Conservation (phyloP, 2,888 invertebrate species). For the Callinectes sapidus region DNA sequence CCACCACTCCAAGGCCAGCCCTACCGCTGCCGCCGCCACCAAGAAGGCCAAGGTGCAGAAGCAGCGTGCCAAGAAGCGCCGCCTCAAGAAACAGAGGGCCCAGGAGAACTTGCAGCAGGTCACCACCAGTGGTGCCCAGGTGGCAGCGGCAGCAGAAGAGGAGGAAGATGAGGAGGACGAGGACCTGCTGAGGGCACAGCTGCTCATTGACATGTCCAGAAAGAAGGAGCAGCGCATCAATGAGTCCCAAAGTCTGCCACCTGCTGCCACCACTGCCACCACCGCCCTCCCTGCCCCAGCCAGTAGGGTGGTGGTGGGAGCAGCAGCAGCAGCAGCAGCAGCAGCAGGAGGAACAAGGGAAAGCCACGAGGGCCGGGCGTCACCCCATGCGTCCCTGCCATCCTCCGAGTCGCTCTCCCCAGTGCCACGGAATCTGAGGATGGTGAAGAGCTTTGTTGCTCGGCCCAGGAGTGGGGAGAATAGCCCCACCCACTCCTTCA, state of each 20-base stretch:
- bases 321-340: too few relatives aligned
- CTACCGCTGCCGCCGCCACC: not conserved
- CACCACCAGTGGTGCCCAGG: not conserved
- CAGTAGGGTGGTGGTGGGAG: not conserved
- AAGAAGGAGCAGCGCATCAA: slow-evolving; percentile 51
- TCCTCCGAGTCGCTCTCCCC: slow-evolving; percentile 37
- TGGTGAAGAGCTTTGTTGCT: not conserved
- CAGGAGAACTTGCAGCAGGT: not conserved
- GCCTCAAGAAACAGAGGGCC: not conserved
- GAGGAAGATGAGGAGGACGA: slow-evolving; percentile 67
- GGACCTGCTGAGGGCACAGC: slow-evolving; percentile 65
- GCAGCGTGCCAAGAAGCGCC: not conserved
- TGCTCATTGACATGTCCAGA: slow-evolving; percentile 63
- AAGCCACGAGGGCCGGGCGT: not conserved
- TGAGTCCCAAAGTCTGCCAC: not conserved
- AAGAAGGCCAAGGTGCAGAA: not conserved
- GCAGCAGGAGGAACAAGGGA: too few relatives aligned
- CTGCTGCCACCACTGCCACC: not conserved
- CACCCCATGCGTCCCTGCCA: not conserved
- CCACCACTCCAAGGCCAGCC: not conserved
- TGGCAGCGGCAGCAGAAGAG: not conserved
- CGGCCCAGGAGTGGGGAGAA: slow-evolving; percentile 43
- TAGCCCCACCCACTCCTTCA: slow-evolving; percentile 53
- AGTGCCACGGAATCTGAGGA: not conserved
- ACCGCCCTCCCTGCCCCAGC: not conserved